Base-by-base conservation (phyloP, 2,888 invertebrate species). In the Geophilus truncorum region DNA sequence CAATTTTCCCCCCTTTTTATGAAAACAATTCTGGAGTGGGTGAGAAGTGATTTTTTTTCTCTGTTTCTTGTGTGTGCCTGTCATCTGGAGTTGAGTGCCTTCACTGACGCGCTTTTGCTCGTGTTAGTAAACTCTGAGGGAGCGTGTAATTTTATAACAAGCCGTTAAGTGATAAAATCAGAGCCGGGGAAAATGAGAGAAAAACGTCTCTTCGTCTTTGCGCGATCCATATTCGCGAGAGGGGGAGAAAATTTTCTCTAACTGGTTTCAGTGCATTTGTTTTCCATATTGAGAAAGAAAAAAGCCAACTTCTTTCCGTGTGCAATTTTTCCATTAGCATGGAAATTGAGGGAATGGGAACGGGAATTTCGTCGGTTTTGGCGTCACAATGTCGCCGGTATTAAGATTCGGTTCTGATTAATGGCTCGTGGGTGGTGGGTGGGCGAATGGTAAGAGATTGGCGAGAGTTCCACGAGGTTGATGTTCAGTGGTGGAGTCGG, bases 61-160 rank as follows among this genome's bases (percentile, higher is more conserved):
- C 70, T 70, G 70, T 70, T 70, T 70, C 70, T 70, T 70, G 70
- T 70, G 70, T 70, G 70, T 70, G 70, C 70, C 70, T 70, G 70
- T 70, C 70, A 70, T 70, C 70, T 70, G 70, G 70, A 70, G 70
- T 70, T 70, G 70, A 70, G 70, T 70, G 70, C 70, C 70, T 70
- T 70, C 70, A 70, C 70, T 70, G 70, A 70, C 70, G 70, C 70
- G 77, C 36, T 77, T 77, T 77, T 77, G 32, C 32, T 77, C 36
- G n/a, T 79, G 79, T 79, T 79, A 57, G 76, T 76, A 80, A 80
- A 80, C 75, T 76, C 80, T 76, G 79, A 34, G 75, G 76, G 30
- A 80, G 80, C 80, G 80, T 80, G 75, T 80, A 80, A 80, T 80
- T 80, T 80, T 76, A 80, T 80, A 80, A 80, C 80, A 80, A 80